These are phyloP conservation scores for Arion vulgaris DNA, from an alignment of 1,140 invertebrate species.

Conservation along the genomic window DNA sequence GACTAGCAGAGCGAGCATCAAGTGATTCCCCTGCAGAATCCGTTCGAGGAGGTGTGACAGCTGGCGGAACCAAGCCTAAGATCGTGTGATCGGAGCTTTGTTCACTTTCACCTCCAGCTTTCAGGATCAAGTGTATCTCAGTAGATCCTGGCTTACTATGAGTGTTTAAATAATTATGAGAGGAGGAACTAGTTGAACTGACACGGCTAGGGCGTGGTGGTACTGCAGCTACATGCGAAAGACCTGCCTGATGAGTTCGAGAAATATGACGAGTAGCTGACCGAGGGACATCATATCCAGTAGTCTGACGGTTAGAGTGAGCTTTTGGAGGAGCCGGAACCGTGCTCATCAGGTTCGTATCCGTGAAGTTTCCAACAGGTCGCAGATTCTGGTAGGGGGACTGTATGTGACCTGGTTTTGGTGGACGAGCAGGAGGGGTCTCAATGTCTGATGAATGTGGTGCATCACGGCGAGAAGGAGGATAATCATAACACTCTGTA, in stretches of 20 bases:
- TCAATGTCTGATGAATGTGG: slow-evolving; percentile 28
- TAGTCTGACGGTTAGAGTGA: neutral
- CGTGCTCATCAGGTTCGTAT: slow-evolving; percentile 39
- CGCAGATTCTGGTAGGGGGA: slow-evolving; percentile 63
- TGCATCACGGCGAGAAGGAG: slow-evolving; percentile 44
- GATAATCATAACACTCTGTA: slow-evolving; percentile 48
- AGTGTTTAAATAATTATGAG: slow-evolving; percentile 40
- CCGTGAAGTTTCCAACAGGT: slow-evolving; percentile 50
- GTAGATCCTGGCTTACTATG: slow-evolving; percentile 17
- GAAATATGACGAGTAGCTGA: slow-evolving; percentile 11
- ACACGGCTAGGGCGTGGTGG: neutral
- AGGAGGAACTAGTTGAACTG: neutral
- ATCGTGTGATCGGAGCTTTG: neutral
- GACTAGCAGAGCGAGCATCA: slow-evolving; percentile 21
- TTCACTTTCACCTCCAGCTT: neutral
- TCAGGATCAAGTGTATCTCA: neutral
- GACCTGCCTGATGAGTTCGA: slow-evolving; percentile 14
- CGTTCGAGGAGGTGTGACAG: slow-evolving; percentile 29
- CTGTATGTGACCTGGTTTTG: slow-evolving; percentile 44
- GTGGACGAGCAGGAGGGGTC: slow-evolving; percentile 1
- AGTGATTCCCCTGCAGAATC: neutral
- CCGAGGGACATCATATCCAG: slow-evolving; percentile 52
- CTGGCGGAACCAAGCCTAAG: slow-evolving; percentile 6
- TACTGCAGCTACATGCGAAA: neutral
- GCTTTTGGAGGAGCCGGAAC: slow-evolving; percentile 46